Evolutionary conservation across 1,140 invertebrate genomes (phyloP).

Genomic region (Drosophila varians): DNA sequence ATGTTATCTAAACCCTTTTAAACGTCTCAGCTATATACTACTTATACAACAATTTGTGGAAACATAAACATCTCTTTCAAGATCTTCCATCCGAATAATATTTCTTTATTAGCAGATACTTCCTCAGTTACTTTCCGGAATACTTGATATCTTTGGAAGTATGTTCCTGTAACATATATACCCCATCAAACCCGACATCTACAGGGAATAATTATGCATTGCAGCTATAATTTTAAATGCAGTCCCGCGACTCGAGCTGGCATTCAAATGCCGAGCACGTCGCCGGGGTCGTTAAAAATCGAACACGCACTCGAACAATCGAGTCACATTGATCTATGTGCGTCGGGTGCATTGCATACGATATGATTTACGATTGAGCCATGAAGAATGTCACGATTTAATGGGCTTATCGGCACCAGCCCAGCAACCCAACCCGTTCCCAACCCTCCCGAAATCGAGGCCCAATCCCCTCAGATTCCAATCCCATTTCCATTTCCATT

Average conservation of each 20-base stretch:
- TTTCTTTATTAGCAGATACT: too few relatives aligned
- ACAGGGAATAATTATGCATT: conserved; percentile 61
- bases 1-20: not conserved
- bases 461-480: conserved; percentile 23
- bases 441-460: conserved; percentile 27
- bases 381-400: conserved; percentile 81
- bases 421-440: conserved; percentile 22
- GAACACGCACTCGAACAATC: conserved; percentile 77
- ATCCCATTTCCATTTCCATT: not conserved
- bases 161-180: too few relatives aligned
- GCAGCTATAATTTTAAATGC: conserved; percentile 24
- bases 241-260: conserved; percentile 3
- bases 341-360: conserved; percentile 23
- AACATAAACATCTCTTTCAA: too few relatives aligned
- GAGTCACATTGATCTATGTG: conserved; percentile 76
- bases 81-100: too few relatives aligned
- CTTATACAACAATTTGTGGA: too few relatives aligned
- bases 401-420: conserved; percentile 71
- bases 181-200: not conserved
- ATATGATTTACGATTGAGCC: conserved; percentile 80
- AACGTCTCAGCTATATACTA: too few relatives aligned
- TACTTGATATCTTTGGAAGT: too few relatives aligned
- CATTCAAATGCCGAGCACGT: conserved; percentile 72
- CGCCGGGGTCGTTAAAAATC: conserved; percentile 72
- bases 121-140: too few relatives aligned